Base-by-base conservation (phyloP, 2,797 vertebrate genomes). In the Sebastes miniatus region DNA sequence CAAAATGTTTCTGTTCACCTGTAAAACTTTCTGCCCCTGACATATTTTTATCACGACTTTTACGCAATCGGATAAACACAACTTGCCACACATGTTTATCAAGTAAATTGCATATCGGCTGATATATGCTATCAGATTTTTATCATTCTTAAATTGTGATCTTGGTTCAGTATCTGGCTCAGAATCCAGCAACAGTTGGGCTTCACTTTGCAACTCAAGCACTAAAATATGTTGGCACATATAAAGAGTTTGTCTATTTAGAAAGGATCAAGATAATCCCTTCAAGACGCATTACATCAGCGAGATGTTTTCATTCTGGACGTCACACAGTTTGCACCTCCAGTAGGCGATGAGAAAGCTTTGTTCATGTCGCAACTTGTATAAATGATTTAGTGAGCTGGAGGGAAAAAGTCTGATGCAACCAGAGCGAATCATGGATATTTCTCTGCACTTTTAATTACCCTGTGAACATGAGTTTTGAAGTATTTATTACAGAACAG, bases 321-420 rank as follows among this genome's bases (percentile, higher is more conserved):
- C 25, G 10, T 73, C 65, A 64, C 18, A 43, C 34, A 57, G 39
- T 81, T 71, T 58, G n/a, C 36, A 73, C 43, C 68, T 73, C 39
- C 25, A 25, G 13, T 20, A 76, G 34, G 31, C 29, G 39, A 39
- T 57, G 27, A 71, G n/a, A 69, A 66, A 22, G 77, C 27, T 27
- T 34, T 54, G 8, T 25, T 84, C 8, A 39, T 73, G 69, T 34
- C 54, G 22, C 24, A 47, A 13, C 76, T 43, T 74, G 27, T 18
- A 56, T 56, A 4, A 82, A 58, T 64, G 8, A 63, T 27, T 74
- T 4, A 24, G 5, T 18, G 57, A 76, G 52, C 8, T 47, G 47
- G 24, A 56, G 50, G n/a, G 2, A 4, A 58, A 14, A 16, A 2
- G 20, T 20, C 13, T 24, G 34, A 64, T 8, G n/a, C 34, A 64